Percentiles rank a stretch among this genome's conserved stretches.
Evolutionary conservation across 2,113 vertebrate species (phyloP).

Genomic region (Eublepharis macularius): DNA sequence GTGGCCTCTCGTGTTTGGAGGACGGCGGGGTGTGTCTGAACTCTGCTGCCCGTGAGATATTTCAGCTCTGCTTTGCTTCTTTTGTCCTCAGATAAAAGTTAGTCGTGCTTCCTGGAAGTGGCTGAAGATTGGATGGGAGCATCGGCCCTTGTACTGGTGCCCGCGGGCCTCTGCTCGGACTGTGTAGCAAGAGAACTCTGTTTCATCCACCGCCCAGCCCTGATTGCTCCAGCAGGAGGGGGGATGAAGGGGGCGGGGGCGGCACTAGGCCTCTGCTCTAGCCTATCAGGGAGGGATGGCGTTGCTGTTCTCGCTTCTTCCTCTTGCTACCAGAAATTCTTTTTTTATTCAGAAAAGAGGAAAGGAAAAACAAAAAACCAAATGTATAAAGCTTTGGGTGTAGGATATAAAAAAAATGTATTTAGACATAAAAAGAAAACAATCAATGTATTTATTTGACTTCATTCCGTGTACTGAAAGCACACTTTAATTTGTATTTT

Average conservation of each 20-base stretch:
- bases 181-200: conserved; percentile 58
- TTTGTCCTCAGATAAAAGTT: conserved; percentile 73
- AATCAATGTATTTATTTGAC: conserved; percentile 86
- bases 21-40: not conserved
- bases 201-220: conserved; percentile 49
- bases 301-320: conserved; percentile 43
- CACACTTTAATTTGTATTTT: conserved; percentile 82
- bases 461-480: conserved; percentile 84
- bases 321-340: conserved; percentile 68
- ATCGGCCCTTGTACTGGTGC: conserved; percentile 49
- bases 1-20: no score
- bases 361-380: conserved; percentile 69
- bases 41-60: not conserved
- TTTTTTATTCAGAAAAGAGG: conserved; percentile 64
- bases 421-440: conserved; percentile 77
- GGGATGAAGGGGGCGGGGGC: conserved; percentile 59
- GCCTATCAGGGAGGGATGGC: conserved; percentile 67
- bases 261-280: conserved; percentile 73
- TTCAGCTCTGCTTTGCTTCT: not conserved
- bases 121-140: conserved; percentile 69
- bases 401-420: conserved; percentile 81
- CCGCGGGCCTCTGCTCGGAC: conserved; percentile 63
- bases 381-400: conserved; percentile 84
- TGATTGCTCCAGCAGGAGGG: conserved; percentile 41
- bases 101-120: conserved; percentile 59